Base-by-base conservation (phyloP, 1,140 invertebrate genomes). In the Drosophila oshimai region DNA sequence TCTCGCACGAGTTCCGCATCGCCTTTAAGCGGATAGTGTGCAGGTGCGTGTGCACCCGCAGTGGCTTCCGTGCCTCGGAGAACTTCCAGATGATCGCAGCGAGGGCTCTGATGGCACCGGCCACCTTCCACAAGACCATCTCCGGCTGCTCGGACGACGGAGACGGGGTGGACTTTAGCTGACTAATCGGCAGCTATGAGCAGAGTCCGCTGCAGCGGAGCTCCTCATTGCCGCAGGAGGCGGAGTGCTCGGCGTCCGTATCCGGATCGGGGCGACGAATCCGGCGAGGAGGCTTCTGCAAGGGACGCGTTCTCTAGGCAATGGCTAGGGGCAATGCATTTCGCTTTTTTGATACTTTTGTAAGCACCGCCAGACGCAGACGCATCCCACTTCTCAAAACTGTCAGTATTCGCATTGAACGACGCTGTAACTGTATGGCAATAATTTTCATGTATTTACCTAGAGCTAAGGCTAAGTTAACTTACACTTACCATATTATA, bases 1-100 rank as follows among this genome's bases (percentile, higher is more conserved):
- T 96, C 90, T 97, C 95, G 51, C 94, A 94, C 0, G 95, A 97
- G 86, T 97, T 97, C 89, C 94, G 96, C 76, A 92, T 95, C 53
- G 96, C 96, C 0, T 97, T 98, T 77, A 96, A 95, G 95, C 92
- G 95, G 60, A 91, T 96, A 10, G 95, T 95, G 0, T 93, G 94
- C 12, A 91, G 91, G n/a, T 93, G 93, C 77, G 92, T 91, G 6
- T 92, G 91, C 71, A 91, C 91, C 0, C 75, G 89, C 41, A 90
- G 89, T 28, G 90, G 89, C 9, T 91, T 91, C 73, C 73, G 89
- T 5, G 89, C 89, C 7, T 89, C 89, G 1, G 89, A 90, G 50
- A 90, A 90, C 55, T 90, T 90, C 87, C 89, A 90, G 45, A 90
- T 90, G 89, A 89, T 90, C 31, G 89, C 89, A 2, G 89, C 89